Evolutionary conservation across 2,888 invertebrate genomes (phyloP), one percentile per base, ranked within the genome.

Genomic region (Apoderus coryli): DNA sequence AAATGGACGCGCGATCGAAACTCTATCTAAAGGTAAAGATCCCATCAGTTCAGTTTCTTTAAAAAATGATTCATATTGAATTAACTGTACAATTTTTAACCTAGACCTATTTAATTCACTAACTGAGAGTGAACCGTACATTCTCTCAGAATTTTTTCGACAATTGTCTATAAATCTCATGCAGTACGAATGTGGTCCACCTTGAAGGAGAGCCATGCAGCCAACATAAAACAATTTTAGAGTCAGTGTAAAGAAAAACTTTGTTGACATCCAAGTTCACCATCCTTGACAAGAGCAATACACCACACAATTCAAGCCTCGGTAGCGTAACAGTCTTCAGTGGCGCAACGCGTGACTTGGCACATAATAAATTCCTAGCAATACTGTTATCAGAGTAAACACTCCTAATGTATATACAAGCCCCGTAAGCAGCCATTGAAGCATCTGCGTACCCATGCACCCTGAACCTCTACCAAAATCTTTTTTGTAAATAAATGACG

Each of bases 261-360:
- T 9, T 24, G 9, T 19, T 11, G 15, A 33, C 15, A 6, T 33
- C 14, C 10, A 23, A 29, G 15, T 26, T 22, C 6, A 22, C 11
- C 14, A 41, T 22, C 7, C 14, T 16, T 4, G 38, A 32, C 10
- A 30, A 6, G 19, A 42, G 25, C 2, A 28, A 14, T 3, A 29
- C 31, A 10, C 25, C 42, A 16, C 29, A 31, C 11, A 40, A 27
- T 11, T 40, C 42, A 14, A 42, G 27, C 10, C 37, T 14, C 1
- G 38, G 37, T 6, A 42, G 11, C 6, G 34, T 25, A 6, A 37
- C 14, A 10, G 25, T 27, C 31, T 38, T 39, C 1, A 39, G 6
- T 2, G 42, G 39, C 1, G 49, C 45, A 6, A 50, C 44, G 5
- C 44, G 33, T 2, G 44, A 41, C 34, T 51, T 49, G 3, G 50